phyloP scores from a whole-genome alignment of 2,888 invertebrate species.

The Blomia tropicalis region DNA sequence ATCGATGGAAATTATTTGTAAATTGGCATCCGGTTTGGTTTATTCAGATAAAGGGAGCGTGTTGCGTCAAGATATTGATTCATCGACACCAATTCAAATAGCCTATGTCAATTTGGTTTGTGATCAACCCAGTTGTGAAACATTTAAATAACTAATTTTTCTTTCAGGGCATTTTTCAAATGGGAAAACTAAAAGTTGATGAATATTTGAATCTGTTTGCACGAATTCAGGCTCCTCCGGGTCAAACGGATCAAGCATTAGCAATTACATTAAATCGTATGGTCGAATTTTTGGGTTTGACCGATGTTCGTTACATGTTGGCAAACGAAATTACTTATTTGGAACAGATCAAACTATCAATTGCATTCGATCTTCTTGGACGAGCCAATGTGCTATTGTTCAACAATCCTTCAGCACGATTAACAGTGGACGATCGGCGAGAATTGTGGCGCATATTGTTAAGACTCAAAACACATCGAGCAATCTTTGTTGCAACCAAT shows the following conservation, averaged over 20 bases:
- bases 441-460: neutral
- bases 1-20: neutral
- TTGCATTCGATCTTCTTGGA: neutral
- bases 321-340: neutral
- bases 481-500: neutral
- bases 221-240: neutral
- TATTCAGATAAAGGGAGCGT: neutral
- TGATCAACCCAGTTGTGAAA: neutral
- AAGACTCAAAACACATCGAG: neutral
- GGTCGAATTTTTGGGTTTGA: neutral
- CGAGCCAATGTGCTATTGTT: neutral
- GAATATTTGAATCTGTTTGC: neutral
- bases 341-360: neutral
- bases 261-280: neutral
- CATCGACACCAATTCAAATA: neutral
- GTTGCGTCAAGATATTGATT: neutral
- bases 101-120: neutral
- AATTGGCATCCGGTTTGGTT: neutral
- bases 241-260: neutral
- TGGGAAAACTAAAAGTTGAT: neutral
- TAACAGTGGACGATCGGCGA: neutral
- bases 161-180: neutral
- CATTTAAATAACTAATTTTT: neutral
- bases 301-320: neutral
- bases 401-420: neutral